A percentile compares a stretch with the other conserved stretches of the same genome.
These are phyloP conservation scores for Brachymystax lenok DNA, from an alignment of 2,797 vertebrate species.

Conservation along the genomic window DNA sequence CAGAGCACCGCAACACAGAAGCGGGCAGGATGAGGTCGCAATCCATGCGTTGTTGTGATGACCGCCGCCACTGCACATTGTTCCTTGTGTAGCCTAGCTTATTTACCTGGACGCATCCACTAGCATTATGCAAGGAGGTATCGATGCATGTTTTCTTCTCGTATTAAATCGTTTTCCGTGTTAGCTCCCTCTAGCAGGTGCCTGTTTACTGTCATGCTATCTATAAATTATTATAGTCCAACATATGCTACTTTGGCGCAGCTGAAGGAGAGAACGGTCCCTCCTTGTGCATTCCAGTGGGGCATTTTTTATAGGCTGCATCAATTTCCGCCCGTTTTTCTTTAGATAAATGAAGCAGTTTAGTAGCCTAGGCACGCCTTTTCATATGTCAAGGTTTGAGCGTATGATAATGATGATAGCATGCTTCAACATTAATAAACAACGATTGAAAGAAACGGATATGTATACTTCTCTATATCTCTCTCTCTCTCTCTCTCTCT, in stretches of 20 bases:
- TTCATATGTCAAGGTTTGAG: neutral
- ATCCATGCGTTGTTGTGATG: neutral
- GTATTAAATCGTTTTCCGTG: neutral
- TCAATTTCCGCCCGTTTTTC: neutral
- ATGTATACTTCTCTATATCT: neutral
- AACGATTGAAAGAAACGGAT: neutral
- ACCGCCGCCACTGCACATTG: neutral
- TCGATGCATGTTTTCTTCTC: neutral
- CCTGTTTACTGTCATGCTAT: neutral
- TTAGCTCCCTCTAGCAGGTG: neutral
- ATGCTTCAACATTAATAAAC: neutral
- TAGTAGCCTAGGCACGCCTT: neutral
- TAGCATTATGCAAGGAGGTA: neutral
- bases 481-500: slow-evolving; percentile 11
- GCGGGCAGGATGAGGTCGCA: neutral
- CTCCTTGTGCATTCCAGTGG: neutral
- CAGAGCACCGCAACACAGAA: neutral
- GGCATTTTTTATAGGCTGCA: neutral
- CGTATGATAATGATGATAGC: neutral
- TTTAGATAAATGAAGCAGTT: neutral
- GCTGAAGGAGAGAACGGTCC: neutral
- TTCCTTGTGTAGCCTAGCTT: neutral
- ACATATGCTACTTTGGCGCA: neutral
- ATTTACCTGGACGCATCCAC: neutral
- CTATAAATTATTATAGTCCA: neutral